Percentiles rank a stretch among this genome's conserved stretches.
These are phyloP conservation scores for Parasteatoda lunata DNA, from an alignment of 2,888 invertebrate species.

Conservation along the genomic window DNA sequence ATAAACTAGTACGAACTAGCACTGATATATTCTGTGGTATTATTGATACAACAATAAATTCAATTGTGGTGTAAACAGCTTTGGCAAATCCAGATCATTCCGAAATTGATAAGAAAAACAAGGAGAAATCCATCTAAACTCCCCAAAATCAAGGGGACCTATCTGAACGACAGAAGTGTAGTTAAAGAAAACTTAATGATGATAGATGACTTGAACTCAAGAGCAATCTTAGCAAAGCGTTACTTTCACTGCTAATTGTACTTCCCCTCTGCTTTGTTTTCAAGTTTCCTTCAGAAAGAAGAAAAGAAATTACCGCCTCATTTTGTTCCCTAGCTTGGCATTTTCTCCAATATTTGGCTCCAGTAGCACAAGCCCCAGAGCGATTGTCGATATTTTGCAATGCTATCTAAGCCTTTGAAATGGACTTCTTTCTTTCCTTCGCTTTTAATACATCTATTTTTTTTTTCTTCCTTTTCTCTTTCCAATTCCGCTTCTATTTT, in stretches of 20 bases:
- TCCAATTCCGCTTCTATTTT: not conserved
- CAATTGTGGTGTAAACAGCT: no score
- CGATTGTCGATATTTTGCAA: constrained; percentile 65
- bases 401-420: constrained; percentile 13
- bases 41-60: no score
- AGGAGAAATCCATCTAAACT: no score
- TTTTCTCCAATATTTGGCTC: constrained; percentile 64
- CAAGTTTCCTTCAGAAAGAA: constrained; percentile 38
- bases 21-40: no score
- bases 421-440: constrained; percentile 24
- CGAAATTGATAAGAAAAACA: not conserved
- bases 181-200: constrained; percentile 67
- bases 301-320: constrained; percentile 60
- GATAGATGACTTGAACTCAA: constrained; percentile 56
- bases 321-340: constrained; percentile 61
- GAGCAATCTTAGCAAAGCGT: constrained; percentile 44
- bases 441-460: not conserved
- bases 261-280: constrained; percentile 61
- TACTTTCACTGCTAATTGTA: constrained; percentile 66
- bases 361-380: constrained; percentile 43
- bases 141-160: not conserved
- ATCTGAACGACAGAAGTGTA: not conserved
- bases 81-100: no score
- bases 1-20: no score
- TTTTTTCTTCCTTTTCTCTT: no score